Conservation (phyloP, 30 jellyfish, hydroid and myxozoan species). For the Aurelia aurita region DNA sequence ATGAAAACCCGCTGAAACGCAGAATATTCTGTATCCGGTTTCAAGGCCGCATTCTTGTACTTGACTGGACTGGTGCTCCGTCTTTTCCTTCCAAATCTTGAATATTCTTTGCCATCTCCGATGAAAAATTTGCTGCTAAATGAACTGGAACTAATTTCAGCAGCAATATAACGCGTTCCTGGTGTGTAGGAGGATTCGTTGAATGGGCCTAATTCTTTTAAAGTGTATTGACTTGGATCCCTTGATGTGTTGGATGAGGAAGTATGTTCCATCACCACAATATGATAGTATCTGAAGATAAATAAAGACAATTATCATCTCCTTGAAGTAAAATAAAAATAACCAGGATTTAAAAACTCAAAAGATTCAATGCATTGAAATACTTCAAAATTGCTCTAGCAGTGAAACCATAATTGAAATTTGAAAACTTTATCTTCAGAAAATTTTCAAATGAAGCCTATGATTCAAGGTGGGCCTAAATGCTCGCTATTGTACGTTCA, state of each 20-base stretch:
- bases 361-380: too few species aligned
- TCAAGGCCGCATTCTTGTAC: conserved; percentile 64
- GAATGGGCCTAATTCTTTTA: conserved; percentile 43
- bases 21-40: conserved; percentile 60
- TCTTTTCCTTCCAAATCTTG: conserved; percentile 13
- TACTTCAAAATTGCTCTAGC: too few species aligned
- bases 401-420: too few species aligned
- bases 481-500: too few species aligned
- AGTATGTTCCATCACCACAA: conserved; percentile 57
- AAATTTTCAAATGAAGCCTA: too few species aligned
- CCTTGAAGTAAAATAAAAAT: too few species aligned
- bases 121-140: conserved; percentile 35
- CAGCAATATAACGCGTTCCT: conserved; percentile 80
- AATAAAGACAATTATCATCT: background rate
- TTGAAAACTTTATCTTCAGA: too few species aligned
- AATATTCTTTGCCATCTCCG: conserved; percentile 84
- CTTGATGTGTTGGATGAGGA: background rate
- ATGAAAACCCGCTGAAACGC: conserved; percentile 73
- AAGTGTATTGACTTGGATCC: conserved; percentile 36
- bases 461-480: too few species aligned
- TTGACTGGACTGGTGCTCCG: conserved; percentile 33
- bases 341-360: too few species aligned
- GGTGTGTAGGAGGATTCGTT: conserved; percentile 47
- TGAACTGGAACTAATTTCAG: conserved; percentile 43
- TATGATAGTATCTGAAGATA: conserved; percentile 67